Conservation (phyloP, 2,113 vertebrate genomes). For the Nyctereutes procyonoides region DNA sequence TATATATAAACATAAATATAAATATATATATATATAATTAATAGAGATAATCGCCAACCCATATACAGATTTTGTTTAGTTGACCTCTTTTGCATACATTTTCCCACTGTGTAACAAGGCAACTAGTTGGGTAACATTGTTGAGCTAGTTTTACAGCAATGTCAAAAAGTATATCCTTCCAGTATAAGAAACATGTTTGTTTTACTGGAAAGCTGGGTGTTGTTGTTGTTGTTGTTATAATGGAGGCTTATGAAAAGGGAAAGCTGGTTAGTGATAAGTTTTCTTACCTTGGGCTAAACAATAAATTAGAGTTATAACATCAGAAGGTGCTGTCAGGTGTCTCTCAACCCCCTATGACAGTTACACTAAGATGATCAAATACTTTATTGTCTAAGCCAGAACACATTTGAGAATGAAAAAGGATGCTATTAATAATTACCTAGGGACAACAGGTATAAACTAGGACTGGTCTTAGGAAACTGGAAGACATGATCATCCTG, state of each 20-base stretch:
- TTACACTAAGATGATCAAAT: not conserved
- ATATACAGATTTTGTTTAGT: conserved; percentile 8
- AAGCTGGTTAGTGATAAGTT: not conserved
- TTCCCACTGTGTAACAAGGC: not conserved
- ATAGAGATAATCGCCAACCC: not conserved
- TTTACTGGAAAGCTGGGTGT: not conserved
- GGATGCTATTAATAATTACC: not conserved
- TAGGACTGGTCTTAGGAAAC: not conserved
- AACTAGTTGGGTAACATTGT: not conserved
- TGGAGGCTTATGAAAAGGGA: not conserved
- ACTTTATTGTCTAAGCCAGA: not conserved
- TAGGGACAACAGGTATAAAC: not conserved
- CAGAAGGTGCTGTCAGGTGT: not conserved
- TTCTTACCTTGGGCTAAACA: not conserved
- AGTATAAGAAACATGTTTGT: not conserved
- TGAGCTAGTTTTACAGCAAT: conserved; percentile 36
- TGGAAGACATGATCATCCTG: not conserved
- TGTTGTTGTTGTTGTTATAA: not conserved
- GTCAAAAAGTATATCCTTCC: not conserved
- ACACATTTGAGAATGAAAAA: not conserved
- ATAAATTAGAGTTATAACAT: not conserved
- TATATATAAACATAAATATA: not conserved
- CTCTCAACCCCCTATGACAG: not conserved
- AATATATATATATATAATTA: not conserved
- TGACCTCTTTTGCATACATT: not conserved